These are phyloP conservation scores for Onchidella celtica DNA, from an alignment of 2,888 invertebrate species.

Conservation along the genomic window DNA sequence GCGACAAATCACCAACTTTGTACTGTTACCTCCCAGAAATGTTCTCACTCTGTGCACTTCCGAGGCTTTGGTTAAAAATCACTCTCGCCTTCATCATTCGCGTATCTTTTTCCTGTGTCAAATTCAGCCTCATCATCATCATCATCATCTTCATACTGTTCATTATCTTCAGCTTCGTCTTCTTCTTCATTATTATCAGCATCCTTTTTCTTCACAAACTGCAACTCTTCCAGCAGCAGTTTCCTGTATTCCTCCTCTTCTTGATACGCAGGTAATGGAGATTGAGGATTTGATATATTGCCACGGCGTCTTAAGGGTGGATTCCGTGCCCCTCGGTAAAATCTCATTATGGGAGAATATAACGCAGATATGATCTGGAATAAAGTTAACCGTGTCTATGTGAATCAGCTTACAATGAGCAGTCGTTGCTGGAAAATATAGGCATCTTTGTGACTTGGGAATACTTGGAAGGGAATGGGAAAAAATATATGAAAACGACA, in stretches of 20 bases:
- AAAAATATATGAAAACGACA: too few relatives aligned
- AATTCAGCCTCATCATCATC: not conserved
- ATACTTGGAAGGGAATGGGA: too few relatives aligned
- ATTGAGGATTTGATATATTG: not conserved
- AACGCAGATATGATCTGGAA: constrained; percentile 23
- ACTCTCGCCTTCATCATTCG: constrained; percentile 8
- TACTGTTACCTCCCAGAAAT: too few relatives aligned
- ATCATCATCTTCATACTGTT: not conserved
- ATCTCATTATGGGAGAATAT: constrained; percentile 17
- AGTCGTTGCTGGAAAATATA: too few relatives aligned
- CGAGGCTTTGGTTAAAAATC: not conserved
- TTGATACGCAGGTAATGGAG: not conserved
- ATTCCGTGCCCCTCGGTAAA: not conserved
- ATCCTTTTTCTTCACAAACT: too few relatives aligned
- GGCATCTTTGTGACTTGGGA: too few relatives aligned
- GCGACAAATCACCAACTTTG: too few relatives aligned
- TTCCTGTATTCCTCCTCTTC: constrained; percentile 19
- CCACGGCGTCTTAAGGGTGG: not conserved
- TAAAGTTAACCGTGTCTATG: too few relatives aligned
- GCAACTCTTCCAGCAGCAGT: too few relatives aligned
- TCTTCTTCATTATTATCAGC: not conserved
- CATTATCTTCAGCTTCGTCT: not conserved
- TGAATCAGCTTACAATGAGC: too few relatives aligned
- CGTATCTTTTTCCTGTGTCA: not conserved
- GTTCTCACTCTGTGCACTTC: too few relatives aligned